These are phyloP conservation scores for Mizuhopecten yessoensis DNA, from an alignment of 1,140 invertebrate species.

Conservation along the genomic window DNA sequence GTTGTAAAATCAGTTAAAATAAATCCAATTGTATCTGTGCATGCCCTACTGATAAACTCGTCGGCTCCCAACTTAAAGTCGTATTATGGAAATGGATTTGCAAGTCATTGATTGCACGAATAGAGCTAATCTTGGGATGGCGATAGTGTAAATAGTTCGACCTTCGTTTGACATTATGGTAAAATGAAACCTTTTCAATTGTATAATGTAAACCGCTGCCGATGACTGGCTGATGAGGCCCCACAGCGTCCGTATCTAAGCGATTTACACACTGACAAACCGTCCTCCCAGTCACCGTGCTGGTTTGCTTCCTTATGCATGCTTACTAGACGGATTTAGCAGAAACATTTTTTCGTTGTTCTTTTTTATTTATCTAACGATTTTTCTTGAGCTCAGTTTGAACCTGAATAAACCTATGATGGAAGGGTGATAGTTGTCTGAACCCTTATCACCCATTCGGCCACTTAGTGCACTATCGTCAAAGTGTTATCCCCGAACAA, in stretches of 20 bases:
- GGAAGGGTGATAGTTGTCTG: background rate
- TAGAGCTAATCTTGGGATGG: background rate
- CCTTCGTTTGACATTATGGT: background rate
- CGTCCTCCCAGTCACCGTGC: background rate
- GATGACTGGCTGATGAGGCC: background rate
- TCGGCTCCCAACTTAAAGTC: background rate
- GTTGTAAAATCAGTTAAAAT: background rate
- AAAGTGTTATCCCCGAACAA: background rate
- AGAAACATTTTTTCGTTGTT: background rate
- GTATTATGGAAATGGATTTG: conserved; percentile 18
- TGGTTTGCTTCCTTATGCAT: background rate
- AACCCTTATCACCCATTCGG: background rate
- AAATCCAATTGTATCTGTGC: background rate
- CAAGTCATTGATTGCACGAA: background rate
- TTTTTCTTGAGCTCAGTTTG: no score
- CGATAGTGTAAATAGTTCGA: background rate
- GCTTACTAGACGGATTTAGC: background rate
- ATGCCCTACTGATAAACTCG: background rate
- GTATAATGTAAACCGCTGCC: background rate
- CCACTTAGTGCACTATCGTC: background rate
- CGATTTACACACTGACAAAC: background rate
- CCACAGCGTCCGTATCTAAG: background rate
- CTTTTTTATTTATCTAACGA: no score
- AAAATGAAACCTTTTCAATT: background rate
- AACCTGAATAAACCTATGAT: background rate